Evolutionary conservation across 2,797 vertebrate genomes (phyloP).

Genomic region (Leucoraja ocellata): DNA sequence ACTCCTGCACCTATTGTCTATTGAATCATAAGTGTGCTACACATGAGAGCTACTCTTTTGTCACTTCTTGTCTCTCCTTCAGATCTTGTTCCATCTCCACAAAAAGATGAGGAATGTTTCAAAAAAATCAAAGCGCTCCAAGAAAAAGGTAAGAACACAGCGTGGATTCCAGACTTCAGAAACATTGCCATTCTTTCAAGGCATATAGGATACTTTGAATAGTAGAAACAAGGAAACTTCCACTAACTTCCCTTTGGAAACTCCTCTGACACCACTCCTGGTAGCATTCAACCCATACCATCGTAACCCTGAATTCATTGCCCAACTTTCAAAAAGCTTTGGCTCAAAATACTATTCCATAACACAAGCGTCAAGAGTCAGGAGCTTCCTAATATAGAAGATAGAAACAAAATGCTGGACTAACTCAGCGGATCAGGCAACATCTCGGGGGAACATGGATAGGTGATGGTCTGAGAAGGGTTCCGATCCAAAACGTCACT

Average conservation of each 20-base stretch:
- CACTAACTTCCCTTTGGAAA: background rate
- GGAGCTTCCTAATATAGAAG: too few species aligned
- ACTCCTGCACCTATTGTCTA: too few species aligned
- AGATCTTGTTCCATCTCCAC: conserved; percentile 75
- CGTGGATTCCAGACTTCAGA: background rate
- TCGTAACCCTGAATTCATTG: background rate
- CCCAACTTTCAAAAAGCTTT: background rate
- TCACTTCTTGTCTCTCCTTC: background rate
- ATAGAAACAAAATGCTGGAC: too few species aligned
- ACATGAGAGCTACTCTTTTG: background rate
- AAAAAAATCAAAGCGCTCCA: conserved; percentile 70
- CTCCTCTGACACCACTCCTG: background rate
- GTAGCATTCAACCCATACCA: background rate
- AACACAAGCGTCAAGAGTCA: too few species aligned
- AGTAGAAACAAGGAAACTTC: background rate
- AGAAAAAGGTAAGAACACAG: conserved; percentile 65
- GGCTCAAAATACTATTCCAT: too few species aligned
- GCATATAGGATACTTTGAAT: background rate
- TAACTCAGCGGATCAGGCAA: too few species aligned
- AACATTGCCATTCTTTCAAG: background rate
- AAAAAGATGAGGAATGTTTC: conserved; percentile 78
- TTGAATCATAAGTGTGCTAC: too few species aligned
- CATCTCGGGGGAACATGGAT: too few species aligned
- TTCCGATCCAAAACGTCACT: too few species aligned
- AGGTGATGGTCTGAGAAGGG: too few species aligned